A percentile compares a stretch with the other conserved stretches of the same genome.
These are phyloP conservation scores for Anastatus disparis DNA, from an alignment of 1,140 invertebrate genomes.

Conservation along the genomic window DNA sequence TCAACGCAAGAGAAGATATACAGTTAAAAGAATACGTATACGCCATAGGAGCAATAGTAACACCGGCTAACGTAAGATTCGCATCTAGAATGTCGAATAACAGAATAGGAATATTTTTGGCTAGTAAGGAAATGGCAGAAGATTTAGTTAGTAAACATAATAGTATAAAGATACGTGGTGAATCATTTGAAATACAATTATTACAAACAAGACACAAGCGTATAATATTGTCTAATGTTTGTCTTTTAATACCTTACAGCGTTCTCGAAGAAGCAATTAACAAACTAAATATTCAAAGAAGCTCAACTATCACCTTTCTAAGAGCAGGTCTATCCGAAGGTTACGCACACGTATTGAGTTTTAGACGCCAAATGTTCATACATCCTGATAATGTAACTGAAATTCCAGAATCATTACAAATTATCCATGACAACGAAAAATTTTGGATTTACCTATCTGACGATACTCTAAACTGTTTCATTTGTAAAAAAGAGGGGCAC, in stretches of 20 bases:
- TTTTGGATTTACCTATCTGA: neutral
- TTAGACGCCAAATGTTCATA: neutral
- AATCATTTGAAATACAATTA: neutral
- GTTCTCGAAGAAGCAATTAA: neutral
- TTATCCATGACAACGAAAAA: neutral
- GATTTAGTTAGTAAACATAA: neutral
- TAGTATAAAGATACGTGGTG: neutral
- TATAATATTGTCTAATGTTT: conserved; percentile 18
- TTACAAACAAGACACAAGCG: neutral
- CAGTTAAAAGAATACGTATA: neutral
- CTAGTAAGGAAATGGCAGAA: neutral
- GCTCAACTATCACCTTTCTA: neutral
- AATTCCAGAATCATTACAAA: neutral
- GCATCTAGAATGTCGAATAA: neutral
- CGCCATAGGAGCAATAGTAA: neutral
- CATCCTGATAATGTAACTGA: neutral
- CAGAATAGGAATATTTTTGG: neutral
- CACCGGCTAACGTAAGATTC: neutral
- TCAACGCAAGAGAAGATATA: neutral
- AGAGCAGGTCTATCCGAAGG: neutral
- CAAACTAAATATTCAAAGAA: neutral
- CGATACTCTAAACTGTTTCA: neutral
- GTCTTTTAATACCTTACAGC: neutral
- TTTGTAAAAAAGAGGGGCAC: neutral
- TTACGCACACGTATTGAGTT: neutral